A percentile compares a stretch with the other conserved stretches of the same genome.
phyloP scores from a whole-genome alignment of 2,888 invertebrate genomes.

The Exocentrus adspersus region DNA sequence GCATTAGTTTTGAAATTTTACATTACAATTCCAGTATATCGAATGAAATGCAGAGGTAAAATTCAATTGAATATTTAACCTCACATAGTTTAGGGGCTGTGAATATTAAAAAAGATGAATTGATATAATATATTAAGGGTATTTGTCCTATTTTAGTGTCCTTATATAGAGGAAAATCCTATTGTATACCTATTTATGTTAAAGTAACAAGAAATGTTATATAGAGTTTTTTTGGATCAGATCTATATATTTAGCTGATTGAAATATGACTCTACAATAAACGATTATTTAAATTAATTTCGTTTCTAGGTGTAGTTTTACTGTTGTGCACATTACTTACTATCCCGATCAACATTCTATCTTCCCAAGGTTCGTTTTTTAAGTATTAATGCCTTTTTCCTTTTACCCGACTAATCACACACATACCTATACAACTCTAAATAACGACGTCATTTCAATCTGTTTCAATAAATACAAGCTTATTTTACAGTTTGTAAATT shows the following conservation, averaged over 20 bases:
- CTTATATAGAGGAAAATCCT: conserved; percentile 33
- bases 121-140: conserved; percentile 40
- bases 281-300: conserved; percentile 51
- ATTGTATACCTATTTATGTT: conserved; percentile 40
- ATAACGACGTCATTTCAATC: conserved; percentile 27
- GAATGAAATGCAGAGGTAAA: conserved; percentile 18
- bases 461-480: too few relatives aligned
- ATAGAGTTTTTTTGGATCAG: conserved; percentile 42
- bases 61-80: conserved; percentile 19
- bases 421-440: conserved; percentile 13
- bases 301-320: conserved; percentile 57
- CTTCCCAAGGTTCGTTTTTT: conserved; percentile 52
- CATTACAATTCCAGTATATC: conserved; percentile 5
- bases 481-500: too few relatives aligned
- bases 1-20: conserved; percentile 7
- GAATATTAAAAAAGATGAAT: conserved; percentile 45
- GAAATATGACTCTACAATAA: conserved; percentile 42
- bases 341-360: conserved; percentile 49
- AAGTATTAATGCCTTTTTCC: conserved; percentile 38
- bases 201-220: conserved; percentile 30
- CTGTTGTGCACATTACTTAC: conserved; percentile 56
- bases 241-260: conserved; percentile 45
- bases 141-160: conserved; percentile 36
- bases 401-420: conserved; percentile 35
- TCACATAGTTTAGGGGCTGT: conserved; percentile 55